These are phyloP conservation scores for Blera fallax DNA, from an alignment of 2,888 invertebrate species.

Conservation along the genomic window DNA sequence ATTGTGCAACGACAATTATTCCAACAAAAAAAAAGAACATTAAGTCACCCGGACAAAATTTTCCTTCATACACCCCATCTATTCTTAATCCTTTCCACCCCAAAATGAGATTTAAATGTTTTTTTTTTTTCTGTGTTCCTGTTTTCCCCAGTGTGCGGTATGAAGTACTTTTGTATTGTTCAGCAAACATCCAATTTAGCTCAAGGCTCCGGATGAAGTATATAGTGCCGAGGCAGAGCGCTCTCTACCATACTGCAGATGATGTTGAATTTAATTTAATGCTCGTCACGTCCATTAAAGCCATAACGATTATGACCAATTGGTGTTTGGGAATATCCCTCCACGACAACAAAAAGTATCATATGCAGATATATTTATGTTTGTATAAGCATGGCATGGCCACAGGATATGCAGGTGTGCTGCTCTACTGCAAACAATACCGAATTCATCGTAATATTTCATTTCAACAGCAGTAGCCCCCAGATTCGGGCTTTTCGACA, in stretches of 20 bases:
- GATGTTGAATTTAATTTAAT: slow-evolving; percentile 72
- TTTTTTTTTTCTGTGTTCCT: slow-evolving; percentile 20
- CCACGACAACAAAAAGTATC: slow-evolving; percentile 21
- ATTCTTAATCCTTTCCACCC: slow-evolving; percentile 15
- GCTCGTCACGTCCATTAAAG: slow-evolving; percentile 68
- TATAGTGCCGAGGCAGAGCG: slow-evolving; percentile 26
- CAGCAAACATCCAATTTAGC: slow-evolving; percentile 67
- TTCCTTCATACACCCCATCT: not conserved
- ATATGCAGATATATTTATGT: slow-evolving; percentile 11
- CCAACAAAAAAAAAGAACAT: slow-evolving; percentile 13
- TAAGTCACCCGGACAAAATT: slow-evolving; percentile 24
- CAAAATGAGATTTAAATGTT: slow-evolving; percentile 48
- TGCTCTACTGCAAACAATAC: slow-evolving; percentile 37
- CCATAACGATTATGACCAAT: slow-evolving; percentile 71
- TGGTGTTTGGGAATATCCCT: slow-evolving; percentile 46
- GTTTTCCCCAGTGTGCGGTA: slow-evolving; percentile 34
- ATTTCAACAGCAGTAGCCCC: slow-evolving; percentile 28
- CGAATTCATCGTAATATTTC: slow-evolving; percentile 45
- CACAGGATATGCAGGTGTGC: slow-evolving; percentile 27
- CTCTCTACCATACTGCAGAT: slow-evolving; percentile 53
- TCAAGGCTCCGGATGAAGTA: slow-evolving; percentile 60
- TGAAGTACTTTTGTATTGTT: slow-evolving; percentile 50
- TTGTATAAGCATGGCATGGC: not conserved
- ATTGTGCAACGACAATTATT: slow-evolving; percentile 63
- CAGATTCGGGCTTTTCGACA: slow-evolving; percentile 18